These are phyloP conservation scores for Sebastes miniatus DNA, from an alignment of 2,797 vertebrate genomes.

Conservation along the genomic window DNA sequence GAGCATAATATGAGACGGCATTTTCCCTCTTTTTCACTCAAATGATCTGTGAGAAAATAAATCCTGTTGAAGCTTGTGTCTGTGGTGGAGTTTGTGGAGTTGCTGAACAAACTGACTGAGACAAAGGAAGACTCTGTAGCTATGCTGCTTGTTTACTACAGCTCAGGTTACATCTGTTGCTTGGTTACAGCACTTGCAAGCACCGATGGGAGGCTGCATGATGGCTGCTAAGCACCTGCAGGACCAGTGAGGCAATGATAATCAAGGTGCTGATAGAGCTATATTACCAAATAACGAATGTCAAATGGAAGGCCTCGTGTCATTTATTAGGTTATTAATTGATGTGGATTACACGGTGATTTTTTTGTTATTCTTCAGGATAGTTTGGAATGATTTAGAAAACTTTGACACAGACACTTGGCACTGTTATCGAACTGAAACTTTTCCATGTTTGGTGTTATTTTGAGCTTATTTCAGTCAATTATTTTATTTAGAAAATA, in stretches of 20 bases:
- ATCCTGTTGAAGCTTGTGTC: neutral
- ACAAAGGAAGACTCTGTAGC: slow-evolving; percentile 3
- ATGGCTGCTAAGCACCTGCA: neutral
- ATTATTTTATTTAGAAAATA: neutral
- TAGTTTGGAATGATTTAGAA: neutral
- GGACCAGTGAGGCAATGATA: neutral
- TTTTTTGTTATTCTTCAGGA: neutral
- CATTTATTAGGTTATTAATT: neutral
- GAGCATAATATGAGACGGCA: slow-evolving; percentile 65
- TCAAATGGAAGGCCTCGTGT: neutral
- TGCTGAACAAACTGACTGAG: neutral
- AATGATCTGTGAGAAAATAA: neutral
- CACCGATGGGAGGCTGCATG: slow-evolving; percentile 10
- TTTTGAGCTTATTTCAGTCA: neutral
- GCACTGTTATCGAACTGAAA: neutral
- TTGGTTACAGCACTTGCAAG: slow-evolving; percentile 20
- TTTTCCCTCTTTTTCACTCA: neutral
- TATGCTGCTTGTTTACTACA: slow-evolving; percentile 32
- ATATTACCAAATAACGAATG: neutral
- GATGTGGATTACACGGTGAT: neutral
- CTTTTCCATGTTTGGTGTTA: neutral
- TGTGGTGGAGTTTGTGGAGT: neutral
- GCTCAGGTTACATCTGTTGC: slow-evolving; percentile 61
- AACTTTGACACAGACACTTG: too few relatives aligned
- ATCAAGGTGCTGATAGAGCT: neutral